Percentiles rank a stretch among this genome's conserved stretches.
Conservation (phyloP, 2,888 invertebrate species). For the Epinotia nisella region DNA sequence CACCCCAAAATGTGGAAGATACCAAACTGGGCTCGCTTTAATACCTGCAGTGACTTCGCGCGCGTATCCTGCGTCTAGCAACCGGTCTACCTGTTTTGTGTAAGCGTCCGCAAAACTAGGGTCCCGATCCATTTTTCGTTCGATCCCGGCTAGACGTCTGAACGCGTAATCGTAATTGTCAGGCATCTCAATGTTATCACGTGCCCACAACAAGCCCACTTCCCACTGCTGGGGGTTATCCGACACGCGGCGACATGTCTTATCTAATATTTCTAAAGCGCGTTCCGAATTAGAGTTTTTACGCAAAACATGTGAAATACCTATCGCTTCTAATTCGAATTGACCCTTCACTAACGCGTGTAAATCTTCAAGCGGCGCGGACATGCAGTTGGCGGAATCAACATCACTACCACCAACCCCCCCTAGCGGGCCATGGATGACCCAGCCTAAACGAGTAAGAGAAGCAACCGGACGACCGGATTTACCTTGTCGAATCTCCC, state of each 20-base stretch:
- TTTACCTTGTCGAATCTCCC: slow-evolving; percentile 29
- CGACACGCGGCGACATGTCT: not conserved
- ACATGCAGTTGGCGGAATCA: slow-evolving; percentile 14
- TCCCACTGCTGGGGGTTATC: slow-evolving; percentile 8
- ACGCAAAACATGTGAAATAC: too few species aligned
- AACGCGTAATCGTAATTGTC: slow-evolving; percentile 2
- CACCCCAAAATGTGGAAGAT: slow-evolving; percentile 5
- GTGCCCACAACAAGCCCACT: not conserved
- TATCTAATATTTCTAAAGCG: not conserved
- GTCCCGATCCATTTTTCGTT: slow-evolving; percentile 9
- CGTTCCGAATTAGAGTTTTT: too few species aligned
- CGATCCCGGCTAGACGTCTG: not conserved
- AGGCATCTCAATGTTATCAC: not conserved
- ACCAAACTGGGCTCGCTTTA: not conserved
- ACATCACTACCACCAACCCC: not conserved
- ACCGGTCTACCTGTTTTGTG: not conserved
- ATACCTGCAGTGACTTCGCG: not conserved
- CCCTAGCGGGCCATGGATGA: slow-evolving; percentile 18
- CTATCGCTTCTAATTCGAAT: slow-evolving; percentile 15
- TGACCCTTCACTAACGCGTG: slow-evolving; percentile 9
- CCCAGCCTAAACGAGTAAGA: slow-evolving; percentile 38
- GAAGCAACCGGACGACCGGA: slow-evolving; percentile 41
- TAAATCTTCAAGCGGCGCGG: not conserved
- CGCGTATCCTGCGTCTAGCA: not conserved
- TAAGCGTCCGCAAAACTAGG: not conserved